phyloP scores from a whole-genome alignment of 2,797 vertebrate genomes.

The Premnoplex brunnescens region DNA sequence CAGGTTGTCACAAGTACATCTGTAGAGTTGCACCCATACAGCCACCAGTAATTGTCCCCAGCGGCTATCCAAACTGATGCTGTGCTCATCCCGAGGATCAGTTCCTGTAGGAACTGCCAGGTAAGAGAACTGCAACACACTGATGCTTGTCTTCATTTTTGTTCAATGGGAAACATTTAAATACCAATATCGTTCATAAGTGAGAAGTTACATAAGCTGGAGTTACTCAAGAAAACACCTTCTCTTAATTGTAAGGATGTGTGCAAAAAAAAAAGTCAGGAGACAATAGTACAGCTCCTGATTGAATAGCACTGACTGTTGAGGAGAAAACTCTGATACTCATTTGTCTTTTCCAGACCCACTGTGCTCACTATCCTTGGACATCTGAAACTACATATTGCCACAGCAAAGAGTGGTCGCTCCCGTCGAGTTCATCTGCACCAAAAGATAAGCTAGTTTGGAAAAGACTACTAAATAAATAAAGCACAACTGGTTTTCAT shows the following conservation, averaged over 20 bases:
- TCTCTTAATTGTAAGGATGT: not conserved
- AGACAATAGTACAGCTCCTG: not conserved
- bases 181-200: not conserved
- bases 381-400: not conserved
- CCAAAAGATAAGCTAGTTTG: not conserved
- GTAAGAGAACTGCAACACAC: fast-evolving
- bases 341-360: not conserved
- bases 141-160: not conserved
- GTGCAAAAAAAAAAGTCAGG: not conserved
- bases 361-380: not conserved
- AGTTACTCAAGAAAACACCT: not conserved
- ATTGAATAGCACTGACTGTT: not conserved
- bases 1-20: not conserved
- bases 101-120: not conserved
- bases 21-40: not conserved
- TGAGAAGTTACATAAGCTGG: not conserved
- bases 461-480: not conserved
- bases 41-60: fast-evolving
- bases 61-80: not conserved
- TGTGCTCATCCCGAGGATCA: fast-evolving
- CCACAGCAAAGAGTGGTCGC: fast-evolving
- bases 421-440: not conserved
- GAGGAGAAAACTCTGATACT: not conserved
- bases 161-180: not conserved
- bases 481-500: not conserved